Evolutionary conservation across 1,140 invertebrate species (phyloP), one percentile per base, ranked within the genome.

Genomic region (Planococcus citri): DNA sequence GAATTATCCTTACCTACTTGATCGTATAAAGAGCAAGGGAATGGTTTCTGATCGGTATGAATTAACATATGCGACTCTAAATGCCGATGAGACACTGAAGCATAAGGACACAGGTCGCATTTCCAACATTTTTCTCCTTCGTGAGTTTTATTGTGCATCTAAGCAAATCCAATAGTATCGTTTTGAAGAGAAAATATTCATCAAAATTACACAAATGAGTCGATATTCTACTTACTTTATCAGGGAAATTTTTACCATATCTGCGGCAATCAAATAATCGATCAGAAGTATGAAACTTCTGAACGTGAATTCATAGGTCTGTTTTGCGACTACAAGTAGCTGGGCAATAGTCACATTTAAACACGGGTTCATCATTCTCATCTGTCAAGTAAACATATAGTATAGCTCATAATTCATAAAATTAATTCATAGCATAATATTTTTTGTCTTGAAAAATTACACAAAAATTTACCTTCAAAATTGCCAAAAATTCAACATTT

Each of bases 121-220:
- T 93, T 95, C 81, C 91, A 98, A 79, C 94, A 97, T 77, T 97
- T 97, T 79, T 98, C 95, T 1, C 95, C 95, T 77, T 97, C 94
- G 75, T 98, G 95, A 0, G 91, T 91, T 82, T 95, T 89, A 73
- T 84, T 83, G 76, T 90, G 88, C 61, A 88, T 78, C 83, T 85
- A 69, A 72, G 72, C 21, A 67, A 27, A 64, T 64, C 8, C 8
- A 60, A 9, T 60, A 22, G 8, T 6, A 37, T 37, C 33, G 14
- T 51, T 51, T 51, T 51, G 17, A 51, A 17, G 17, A 51, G 10
- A 21, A 70, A 70, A 51, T 21, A 70, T 20, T 71, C 73, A 8
- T 2, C 17, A 29, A 21, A 22, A 29, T 68, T 38, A 33, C n/a
- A n/a, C 14, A 25, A 38, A 71, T 33, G 14, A 14, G 4, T 10